Conservation (phyloP, 2,113 vertebrate species). For the Toxostoma redivivum region DNA sequence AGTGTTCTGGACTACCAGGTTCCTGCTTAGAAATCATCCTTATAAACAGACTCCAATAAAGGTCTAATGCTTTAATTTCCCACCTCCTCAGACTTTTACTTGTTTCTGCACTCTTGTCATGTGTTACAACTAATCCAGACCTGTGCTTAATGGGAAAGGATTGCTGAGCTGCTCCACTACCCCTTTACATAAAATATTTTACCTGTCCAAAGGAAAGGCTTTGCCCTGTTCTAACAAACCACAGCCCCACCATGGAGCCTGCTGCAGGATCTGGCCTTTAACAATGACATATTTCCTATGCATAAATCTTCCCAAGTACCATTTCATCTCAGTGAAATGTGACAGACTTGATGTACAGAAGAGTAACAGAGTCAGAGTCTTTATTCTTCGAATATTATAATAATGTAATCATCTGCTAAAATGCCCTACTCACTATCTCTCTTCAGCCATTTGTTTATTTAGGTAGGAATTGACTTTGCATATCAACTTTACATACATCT, state of each 20-base stretch:
- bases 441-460: conserved; percentile 18
- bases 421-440: background rate
- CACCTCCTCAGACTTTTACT: background rate
- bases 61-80: conserved; percentile 4
- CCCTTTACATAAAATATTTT: background rate
- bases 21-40: conserved; percentile 7
- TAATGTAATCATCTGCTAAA: background rate
- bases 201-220: background rate
- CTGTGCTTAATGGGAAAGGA: background rate
- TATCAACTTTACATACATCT: background rate
- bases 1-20: background rate
- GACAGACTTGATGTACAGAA: background rate
- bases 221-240: background rate
- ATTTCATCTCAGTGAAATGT: background rate
- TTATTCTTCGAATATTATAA: background rate
- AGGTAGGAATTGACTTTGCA: background rate
- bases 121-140: background rate
- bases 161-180: background rate
- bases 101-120: background rate
- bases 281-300: background rate
- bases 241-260: background rate
- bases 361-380: background rate
- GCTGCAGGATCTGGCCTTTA: background rate
- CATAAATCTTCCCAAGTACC: background rate
- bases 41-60: conserved; percentile 14